phyloP scores from a whole-genome alignment of 2,113 vertebrate species.

The Python bivittatus region DNA sequence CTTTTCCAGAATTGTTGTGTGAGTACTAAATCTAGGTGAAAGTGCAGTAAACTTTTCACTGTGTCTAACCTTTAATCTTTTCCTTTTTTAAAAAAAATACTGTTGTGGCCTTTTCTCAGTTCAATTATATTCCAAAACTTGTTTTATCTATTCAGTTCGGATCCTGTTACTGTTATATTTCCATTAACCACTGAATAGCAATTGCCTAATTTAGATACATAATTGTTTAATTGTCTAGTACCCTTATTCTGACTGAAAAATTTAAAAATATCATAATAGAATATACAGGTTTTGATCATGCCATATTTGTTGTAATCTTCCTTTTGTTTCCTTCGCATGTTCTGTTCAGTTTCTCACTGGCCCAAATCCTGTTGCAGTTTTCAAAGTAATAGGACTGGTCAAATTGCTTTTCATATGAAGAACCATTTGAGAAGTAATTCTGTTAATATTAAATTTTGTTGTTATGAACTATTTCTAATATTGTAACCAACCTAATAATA shows the following conservation, averaged over 20 bases:
- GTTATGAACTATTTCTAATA: slow-evolving; percentile 39
- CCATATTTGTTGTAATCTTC: slow-evolving; percentile 13
- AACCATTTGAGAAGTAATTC: slow-evolving; percentile 30
- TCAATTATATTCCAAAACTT: background rate
- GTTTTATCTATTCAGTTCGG: background rate
- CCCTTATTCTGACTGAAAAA: background rate
- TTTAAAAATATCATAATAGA: background rate
- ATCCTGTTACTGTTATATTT: background rate
- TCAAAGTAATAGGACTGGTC: background rate
- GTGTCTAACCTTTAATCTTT: slow-evolving; percentile 1
- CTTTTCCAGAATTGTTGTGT: slow-evolving; percentile 16
- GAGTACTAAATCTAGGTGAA: slow-evolving; percentile 10
- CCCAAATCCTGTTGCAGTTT: rapidly evolving
- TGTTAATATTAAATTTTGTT: background rate
- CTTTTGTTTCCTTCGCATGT: background rate
- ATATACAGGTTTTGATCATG: background rate
- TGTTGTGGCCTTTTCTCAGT: background rate
- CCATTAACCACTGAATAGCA: background rate
- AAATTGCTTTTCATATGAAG: slow-evolving; percentile 15
- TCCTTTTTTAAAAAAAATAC: background rate
- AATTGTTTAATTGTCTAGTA: background rate
- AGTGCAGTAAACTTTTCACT: slow-evolving; percentile 18
- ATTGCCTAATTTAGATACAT: background rate
- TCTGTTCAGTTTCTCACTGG: slow-evolving; percentile 8
- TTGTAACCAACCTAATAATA: slow-evolving; percentile 2